Base-by-base conservation (phyloP, 92 coral and sea anemone species). In the Pocillopora grandis region DNA sequence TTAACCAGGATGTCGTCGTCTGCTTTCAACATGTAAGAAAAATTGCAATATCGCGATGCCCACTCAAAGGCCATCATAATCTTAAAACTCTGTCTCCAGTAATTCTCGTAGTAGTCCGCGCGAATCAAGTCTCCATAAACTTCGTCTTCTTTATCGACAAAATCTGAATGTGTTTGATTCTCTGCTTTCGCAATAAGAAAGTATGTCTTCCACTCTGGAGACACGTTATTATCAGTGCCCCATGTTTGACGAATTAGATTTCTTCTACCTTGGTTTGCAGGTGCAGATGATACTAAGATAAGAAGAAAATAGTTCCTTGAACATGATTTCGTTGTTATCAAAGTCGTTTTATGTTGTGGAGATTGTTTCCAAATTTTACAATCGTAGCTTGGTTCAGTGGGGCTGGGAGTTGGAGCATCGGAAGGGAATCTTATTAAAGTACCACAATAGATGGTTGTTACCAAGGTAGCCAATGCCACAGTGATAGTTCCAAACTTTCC, bases 41-140 rank as follows among this genome's bases (percentile, higher is more conserved):
- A 74, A 1, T 74, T 56, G n/a, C 78, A 74, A 58, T 74, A 74
- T 62, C 72, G 62, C 37, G 82, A 58, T 37, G 82, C 82, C 82
- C 82, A 78, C 36, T 78, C 82, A 37, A 78, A 78, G 14, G 70
- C 82, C 71, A 65, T 62, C 71, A 62, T 49, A 14, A 78, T 78
- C 56, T 78, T 78, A 15, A 78, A 63, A n/a, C 70, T 65, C 60
- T 78, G 70, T 31, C 62, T 78, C 59, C 58, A 62, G 60, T 62
- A 78, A 63, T 62, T 9, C 48, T 78, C 82, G n/a, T 10, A 78
- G 52, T 78, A 78, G 17, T 18, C 14, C 1, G 31, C 82, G 2
- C 72, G 82, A 48, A 78, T 78, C 5, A 78, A 62, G 82, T 78
- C 82, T 27, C 82, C 60, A 12, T 37, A 78, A 17, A 6, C 48